A percentile compares a stretch with the other conserved stretches of the same genome.
Evolutionary conservation across 2,797 vertebrate genomes (phyloP).

Genomic region (Gallinago solitaria): DNA sequence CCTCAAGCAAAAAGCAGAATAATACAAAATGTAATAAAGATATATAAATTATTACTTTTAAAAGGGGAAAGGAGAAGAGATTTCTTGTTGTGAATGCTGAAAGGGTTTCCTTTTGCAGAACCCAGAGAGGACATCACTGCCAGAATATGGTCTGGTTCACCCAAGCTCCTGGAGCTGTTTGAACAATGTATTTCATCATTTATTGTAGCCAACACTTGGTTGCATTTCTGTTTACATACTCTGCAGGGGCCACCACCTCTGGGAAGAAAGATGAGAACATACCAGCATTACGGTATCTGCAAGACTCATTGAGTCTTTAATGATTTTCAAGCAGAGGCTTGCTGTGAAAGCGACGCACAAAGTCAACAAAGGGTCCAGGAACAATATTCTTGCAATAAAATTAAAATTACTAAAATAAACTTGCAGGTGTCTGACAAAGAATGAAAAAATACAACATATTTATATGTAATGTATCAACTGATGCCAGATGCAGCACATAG

Average conservation of each 20-base stretch:
- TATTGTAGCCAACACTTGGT: not conserved
- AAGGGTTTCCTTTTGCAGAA: not conserved
- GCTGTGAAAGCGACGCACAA: slow-evolving; percentile 29
- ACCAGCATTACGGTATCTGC: slow-evolving; percentile 58
- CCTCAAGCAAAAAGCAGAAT: not conserved
- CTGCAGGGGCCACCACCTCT: slow-evolving; percentile 50
- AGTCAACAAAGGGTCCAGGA: slow-evolving; percentile 27
- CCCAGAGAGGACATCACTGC: not conserved
- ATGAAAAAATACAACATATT: slow-evolving; percentile 22
- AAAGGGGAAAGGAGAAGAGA: not conserved
- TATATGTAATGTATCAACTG: slow-evolving; percentile 8
- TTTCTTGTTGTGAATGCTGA: not conserved
- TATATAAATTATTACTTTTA: not conserved
- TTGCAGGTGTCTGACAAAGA: slow-evolving; percentile 60
- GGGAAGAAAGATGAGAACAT: slow-evolving; percentile 66
- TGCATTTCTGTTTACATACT: slow-evolving; percentile 60
- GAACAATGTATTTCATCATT: slow-evolving; percentile 20
- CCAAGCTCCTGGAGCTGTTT: not conserved
- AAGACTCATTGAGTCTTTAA: slow-evolving; percentile 73
- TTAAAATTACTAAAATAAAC: slow-evolving; percentile 71
- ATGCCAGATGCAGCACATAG: not conserved
- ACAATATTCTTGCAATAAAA: slow-evolving; percentile 64
- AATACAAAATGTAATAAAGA: not conserved
- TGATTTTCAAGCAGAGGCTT: slow-evolving; percentile 60
- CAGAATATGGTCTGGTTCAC: not conserved